Percentiles rank a stretch among this genome's conserved stretches.
phyloP scores from a whole-genome alignment of 2,888 invertebrate species.

The Corbicula japonica region DNA sequence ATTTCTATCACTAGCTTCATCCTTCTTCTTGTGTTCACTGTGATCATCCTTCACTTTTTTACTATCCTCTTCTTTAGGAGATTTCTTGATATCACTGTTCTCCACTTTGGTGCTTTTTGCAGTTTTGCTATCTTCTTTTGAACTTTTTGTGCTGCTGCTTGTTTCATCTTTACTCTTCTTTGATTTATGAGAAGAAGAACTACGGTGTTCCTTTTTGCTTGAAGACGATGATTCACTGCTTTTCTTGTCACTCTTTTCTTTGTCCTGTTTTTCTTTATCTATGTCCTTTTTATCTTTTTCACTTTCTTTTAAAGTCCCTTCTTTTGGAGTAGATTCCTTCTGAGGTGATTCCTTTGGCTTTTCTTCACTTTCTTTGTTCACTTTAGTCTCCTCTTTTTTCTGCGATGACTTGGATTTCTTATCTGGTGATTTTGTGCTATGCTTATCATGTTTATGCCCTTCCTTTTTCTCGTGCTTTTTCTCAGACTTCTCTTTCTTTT shows the following conservation, averaged over 20 bases:
- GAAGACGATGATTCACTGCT: constrained; percentile 41
- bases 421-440: constrained; percentile 62
- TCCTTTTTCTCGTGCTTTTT: constrained; percentile 60
- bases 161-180: constrained; percentile 59
- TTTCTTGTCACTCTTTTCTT: constrained; percentile 33
- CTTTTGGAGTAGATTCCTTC: constrained; percentile 58
- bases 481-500: constrained; percentile 63
- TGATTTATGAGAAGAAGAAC: constrained; percentile 53
- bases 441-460: constrained; percentile 61
- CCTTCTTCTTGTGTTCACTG: constrained; percentile 64
- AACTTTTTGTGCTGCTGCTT: constrained; percentile 25
- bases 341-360: constrained; percentile 35
- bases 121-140: constrained; percentile 72
- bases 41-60: constrained; percentile 62
- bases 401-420: constrained; percentile 58
- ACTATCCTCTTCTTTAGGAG: constrained; percentile 54
- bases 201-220: constrained; percentile 63
- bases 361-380: constrained; percentile 43
- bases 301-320: constrained; percentile 40
- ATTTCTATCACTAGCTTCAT: constrained; percentile 66
- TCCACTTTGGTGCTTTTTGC: constrained; percentile 76
- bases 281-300: constrained; percentile 29
- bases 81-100: constrained; percentile 38
- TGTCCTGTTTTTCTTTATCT: constrained; percentile 39
- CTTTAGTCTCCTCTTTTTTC: constrained; percentile 48